A percentile compares a stretch with the other conserved stretches of the same genome.
Evolutionary conservation across 2,113 vertebrate species (phyloP).

Genomic region (Myiozetetes cayanensis): DNA sequence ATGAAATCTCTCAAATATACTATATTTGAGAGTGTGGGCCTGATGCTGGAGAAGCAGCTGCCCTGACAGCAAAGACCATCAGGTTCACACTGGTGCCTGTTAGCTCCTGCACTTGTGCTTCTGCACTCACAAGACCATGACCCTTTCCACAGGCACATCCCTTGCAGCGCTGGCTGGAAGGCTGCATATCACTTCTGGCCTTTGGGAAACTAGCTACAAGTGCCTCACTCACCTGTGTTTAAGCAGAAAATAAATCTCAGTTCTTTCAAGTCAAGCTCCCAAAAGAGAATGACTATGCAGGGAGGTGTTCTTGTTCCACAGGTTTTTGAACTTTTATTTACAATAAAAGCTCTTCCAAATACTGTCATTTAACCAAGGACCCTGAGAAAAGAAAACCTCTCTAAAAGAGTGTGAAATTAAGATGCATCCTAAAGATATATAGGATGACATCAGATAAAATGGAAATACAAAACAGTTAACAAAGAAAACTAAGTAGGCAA

Average conservation of each 20-base stretch:
- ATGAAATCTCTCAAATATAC: background rate
- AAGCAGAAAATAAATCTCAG: background rate
- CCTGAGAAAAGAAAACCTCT: too few species aligned
- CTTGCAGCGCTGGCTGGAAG: fast-evolving
- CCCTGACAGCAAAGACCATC: fast-evolving
- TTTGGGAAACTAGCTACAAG: background rate
- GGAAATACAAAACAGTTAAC: too few species aligned
- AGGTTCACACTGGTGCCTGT: background rate
- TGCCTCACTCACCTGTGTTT: background rate
- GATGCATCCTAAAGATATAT: too few species aligned
- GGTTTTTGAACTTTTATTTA: too few species aligned
- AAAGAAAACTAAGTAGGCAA: too few species aligned
- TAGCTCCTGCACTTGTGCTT: background rate
- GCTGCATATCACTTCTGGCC: background rate
- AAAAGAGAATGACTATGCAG: background rate
- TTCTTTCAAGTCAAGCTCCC: background rate
- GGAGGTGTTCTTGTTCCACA: background rate
- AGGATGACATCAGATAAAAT: too few species aligned
- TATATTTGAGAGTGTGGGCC: background rate
- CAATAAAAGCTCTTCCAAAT: too few species aligned
- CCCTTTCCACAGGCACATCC: background rate
- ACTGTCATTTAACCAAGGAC: too few species aligned
- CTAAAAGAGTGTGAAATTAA: too few species aligned
- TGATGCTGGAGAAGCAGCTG: background rate
- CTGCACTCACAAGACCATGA: fast-evolving